Conservation (phyloP, 2,113 vertebrate species). For the Odocoileus virginianus region DNA sequence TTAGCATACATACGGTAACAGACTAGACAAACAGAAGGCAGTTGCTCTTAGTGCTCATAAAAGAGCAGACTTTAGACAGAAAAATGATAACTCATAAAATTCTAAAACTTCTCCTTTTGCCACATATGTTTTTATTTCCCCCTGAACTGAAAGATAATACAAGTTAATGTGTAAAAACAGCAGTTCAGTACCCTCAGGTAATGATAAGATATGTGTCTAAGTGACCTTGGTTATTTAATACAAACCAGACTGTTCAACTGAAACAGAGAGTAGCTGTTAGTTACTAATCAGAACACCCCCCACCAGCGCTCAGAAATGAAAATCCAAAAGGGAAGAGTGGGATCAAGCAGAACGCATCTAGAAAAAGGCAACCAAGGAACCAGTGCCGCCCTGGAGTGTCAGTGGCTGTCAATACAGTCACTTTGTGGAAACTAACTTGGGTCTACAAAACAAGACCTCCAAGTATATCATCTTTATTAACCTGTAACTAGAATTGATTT, state of each 20-base stretch:
- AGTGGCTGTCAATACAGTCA: background rate
- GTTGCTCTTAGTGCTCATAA: background rate
- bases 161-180: constrained; percentile 11
- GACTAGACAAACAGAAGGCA: background rate
- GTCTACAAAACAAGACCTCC: background rate
- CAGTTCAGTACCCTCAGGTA: background rate
- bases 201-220: background rate
- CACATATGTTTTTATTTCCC: background rate
- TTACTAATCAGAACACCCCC: background rate
- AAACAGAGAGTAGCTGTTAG: background rate
- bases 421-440: background rate
- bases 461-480: background rate
- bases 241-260: background rate
- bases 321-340: background rate
- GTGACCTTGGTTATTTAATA: constrained; percentile 38
- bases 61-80: background rate
- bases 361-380: background rate
- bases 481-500: constrained; percentile 16
- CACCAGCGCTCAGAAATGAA: background rate
- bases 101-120: constrained; percentile 3
- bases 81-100: background rate
- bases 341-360: background rate
- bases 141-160: background rate
- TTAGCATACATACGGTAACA: background rate
- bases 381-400: background rate